Evolutionary conservation across 2,113 vertebrate species (phyloP).

Genomic region (Cricetomys ansorgei): DNA sequence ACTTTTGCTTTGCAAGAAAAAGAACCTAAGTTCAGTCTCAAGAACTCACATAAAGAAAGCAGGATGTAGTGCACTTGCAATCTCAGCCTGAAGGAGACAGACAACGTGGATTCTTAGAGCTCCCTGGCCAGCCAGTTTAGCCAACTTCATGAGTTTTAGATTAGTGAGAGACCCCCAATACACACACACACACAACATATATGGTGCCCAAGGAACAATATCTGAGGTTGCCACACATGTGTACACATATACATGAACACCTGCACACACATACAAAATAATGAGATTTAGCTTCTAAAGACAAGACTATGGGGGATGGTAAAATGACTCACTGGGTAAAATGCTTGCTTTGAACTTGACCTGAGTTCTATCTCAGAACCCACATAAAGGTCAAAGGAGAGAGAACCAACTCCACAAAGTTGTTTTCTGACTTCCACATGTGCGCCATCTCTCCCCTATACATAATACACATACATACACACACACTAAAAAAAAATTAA

Average conservation of each 20-base stretch:
- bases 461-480: not conserved
- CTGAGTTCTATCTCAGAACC: not conserved
- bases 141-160: not conserved
- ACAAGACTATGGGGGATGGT: not conserved
- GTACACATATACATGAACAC: not conserved
- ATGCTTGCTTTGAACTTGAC: not conserved
- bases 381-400: not conserved
- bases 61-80: not conserved
- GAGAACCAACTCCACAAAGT: not conserved
- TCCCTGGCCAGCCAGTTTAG: not conserved
- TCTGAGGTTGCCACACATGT: not conserved
- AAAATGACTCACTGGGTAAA: not conserved
- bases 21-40: not conserved
- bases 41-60: not conserved
- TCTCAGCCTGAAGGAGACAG: not conserved
- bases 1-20: not conserved
- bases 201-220: not conserved
- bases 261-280: not conserved
- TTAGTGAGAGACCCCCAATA: not conserved
- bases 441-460: not conserved
- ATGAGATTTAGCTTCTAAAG: slow-evolving; percentile 40
- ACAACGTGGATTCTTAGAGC: not conserved
- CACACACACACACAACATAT: not conserved
- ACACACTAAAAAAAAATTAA: not conserved
- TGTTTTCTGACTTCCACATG: not conserved